Conservation (phyloP, 2,888 invertebrate genomes). For the Kryphioiulus occultus region DNA sequence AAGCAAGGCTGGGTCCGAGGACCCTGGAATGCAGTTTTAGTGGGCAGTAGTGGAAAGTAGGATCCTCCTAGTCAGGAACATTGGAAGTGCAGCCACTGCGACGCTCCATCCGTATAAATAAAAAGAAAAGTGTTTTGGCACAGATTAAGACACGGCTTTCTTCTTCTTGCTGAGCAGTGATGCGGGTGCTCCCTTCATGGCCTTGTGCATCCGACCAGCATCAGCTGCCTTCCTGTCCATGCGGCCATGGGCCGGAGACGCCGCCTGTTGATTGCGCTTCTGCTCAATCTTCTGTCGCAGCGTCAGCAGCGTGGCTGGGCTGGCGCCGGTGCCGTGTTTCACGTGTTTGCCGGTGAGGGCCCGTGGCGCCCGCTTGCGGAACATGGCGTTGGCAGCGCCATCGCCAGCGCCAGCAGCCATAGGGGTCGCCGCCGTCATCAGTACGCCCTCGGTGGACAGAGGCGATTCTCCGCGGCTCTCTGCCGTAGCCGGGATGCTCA, state of each 20-base stretch:
- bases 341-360: conserved; percentile 65
- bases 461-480: conserved; percentile 30
- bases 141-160: not conserved
- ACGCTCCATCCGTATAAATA: not conserved
- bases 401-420: not conserved
- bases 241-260: not conserved
- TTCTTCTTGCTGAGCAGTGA: conserved; percentile 1
- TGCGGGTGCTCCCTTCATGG: not conserved
- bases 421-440: not conserved
- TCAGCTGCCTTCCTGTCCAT: not conserved
- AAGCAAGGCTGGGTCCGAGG: not conserved
- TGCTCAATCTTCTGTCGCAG: conserved; percentile 63
- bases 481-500: not conserved
- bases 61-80: not conserved
- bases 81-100: not conserved
- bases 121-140: not conserved
- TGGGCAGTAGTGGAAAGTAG: not conserved
- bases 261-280: conserved; percentile 40
- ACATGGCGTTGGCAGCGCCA: conserved; percentile 54
- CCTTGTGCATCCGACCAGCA: not conserved
- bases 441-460: not conserved
- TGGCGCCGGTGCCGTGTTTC: conserved; percentile 63
- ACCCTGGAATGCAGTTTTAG: not conserved
- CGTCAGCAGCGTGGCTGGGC: conserved; percentile 62
- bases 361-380: conserved; percentile 61